These are phyloP conservation scores for human (Homo sapiens) DNA, from an alignment of 2,113 vertebrate genomes.

Conservation along the genomic window DNA sequence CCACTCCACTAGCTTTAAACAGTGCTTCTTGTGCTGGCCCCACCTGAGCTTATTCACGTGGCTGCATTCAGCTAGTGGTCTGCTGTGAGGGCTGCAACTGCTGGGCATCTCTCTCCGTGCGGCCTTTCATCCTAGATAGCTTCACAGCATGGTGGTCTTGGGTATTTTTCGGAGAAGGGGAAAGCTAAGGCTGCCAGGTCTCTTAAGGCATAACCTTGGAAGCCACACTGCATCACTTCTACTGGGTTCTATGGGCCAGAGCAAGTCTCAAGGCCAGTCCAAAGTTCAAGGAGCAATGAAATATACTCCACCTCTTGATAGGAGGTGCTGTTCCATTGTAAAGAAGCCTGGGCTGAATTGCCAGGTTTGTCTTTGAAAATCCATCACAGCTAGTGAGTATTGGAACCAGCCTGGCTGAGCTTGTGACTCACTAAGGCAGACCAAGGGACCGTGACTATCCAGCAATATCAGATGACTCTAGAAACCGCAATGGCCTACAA, in stretches of 20 bases:
- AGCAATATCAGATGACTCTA: background rate
- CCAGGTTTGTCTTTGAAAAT: background rate
- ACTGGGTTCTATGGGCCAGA: too few species aligned
- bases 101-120: rapidly evolving
- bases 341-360: background rate
- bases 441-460: background rate
- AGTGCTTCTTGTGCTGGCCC: background rate
- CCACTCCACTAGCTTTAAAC: too few species aligned
- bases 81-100: too few species aligned
- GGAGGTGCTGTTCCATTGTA: background rate
- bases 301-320: too few species aligned
- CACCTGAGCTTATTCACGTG: background rate
- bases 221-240: background rate
- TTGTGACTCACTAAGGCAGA: background rate
- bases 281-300: background rate
- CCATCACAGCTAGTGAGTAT: background rate
- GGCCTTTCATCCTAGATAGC: background rate
- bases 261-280: background rate
- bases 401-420: background rate
- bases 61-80: background rate
- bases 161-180: background rate
- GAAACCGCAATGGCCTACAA: background rate
- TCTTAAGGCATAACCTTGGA: background rate
- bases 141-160: too few species aligned
- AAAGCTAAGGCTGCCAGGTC: too few species aligned